A percentile compares a stretch with the other conserved stretches of the same genome.
phyloP scores from a whole-genome alignment of 1,140 invertebrate genomes.

The Brachionus asplanchnoidis region DNA sequence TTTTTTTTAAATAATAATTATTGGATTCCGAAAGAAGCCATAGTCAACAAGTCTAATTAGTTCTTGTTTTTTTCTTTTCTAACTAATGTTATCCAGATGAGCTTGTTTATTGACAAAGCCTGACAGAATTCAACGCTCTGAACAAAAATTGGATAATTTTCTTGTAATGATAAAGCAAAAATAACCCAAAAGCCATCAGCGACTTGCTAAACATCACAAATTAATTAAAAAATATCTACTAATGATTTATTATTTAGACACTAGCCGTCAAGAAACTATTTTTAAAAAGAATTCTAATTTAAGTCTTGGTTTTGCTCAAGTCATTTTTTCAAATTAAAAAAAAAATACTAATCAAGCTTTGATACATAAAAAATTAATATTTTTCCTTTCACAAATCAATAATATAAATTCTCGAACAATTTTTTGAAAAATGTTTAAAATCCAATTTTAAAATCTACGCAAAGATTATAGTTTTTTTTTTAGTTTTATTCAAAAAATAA shows the following conservation, averaged over 20 bases:
- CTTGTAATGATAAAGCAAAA: not conserved
- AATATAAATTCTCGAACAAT: not conserved
- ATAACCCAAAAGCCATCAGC: not conserved
- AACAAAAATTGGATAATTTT: not conserved
- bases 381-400: not conserved
- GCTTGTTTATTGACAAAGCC: not conserved
- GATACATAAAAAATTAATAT: not conserved
- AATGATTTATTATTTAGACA: not conserved
- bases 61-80: no score
- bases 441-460: no score
- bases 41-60: not conserved
- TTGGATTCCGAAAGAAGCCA: not conserved
- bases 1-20: no score
- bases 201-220: not conserved
- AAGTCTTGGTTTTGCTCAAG: not conserved
- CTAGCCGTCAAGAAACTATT: not conserved
- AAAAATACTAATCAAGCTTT: not conserved
- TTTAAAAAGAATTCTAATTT: not conserved
- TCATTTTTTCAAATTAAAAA: not conserved
- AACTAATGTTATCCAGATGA: not conserved
- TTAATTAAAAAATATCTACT: not conserved
- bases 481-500: no score
- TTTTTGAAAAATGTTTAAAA: not conserved
- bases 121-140: not conserved
- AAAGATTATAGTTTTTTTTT: no score